Evolutionary conservation across 2,888 invertebrate genomes (phyloP).

Genomic region (Dryadula phaetusa): DNA sequence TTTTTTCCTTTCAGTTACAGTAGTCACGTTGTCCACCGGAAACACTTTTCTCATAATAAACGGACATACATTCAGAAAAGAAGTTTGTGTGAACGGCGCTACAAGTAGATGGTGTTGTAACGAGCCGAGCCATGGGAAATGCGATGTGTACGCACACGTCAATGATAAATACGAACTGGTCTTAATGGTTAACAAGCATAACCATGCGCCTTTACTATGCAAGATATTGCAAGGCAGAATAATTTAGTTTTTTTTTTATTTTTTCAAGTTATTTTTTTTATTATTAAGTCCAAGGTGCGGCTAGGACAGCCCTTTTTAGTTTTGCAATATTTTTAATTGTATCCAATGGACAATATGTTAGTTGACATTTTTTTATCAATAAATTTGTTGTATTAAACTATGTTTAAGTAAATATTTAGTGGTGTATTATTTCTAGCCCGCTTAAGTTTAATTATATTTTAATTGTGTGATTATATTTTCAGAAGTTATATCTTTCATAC

Average conservation of each 20-base stretch:
- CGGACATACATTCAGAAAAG: constrained; percentile 69
- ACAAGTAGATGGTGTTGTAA: constrained; percentile 67
- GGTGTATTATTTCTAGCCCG: constrained; percentile 24
- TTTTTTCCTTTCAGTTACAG: constrained; percentile 63
- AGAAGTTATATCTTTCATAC: not conserved
- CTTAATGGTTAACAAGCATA: constrained; percentile 62
- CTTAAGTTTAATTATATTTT: not conserved
- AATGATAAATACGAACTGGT: constrained; percentile 68
- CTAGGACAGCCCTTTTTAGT: constrained; percentile 33
- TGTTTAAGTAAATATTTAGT: constrained; percentile 22
- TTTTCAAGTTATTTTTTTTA: constrained; percentile 31
- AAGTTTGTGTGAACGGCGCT: constrained; percentile 56
- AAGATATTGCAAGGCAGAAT: constrained; percentile 66
- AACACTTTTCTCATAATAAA: constrained; percentile 67
- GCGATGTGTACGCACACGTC: constrained; percentile 65
- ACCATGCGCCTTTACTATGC: constrained; percentile 68
- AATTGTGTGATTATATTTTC: not conserved
- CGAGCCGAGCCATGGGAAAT: constrained; percentile 61
- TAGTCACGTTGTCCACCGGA: constrained; percentile 66
- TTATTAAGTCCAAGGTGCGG: constrained; percentile 20
- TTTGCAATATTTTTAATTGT: constrained; percentile 32
- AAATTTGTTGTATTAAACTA: constrained; percentile 35
- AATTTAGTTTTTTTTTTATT: constrained; percentile 50
- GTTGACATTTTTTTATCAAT: constrained; percentile 30
- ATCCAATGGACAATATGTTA: constrained; percentile 16